phyloP scores from a whole-genome alignment of 2,113 vertebrate species.

The Myiagra hebetior region DNA sequence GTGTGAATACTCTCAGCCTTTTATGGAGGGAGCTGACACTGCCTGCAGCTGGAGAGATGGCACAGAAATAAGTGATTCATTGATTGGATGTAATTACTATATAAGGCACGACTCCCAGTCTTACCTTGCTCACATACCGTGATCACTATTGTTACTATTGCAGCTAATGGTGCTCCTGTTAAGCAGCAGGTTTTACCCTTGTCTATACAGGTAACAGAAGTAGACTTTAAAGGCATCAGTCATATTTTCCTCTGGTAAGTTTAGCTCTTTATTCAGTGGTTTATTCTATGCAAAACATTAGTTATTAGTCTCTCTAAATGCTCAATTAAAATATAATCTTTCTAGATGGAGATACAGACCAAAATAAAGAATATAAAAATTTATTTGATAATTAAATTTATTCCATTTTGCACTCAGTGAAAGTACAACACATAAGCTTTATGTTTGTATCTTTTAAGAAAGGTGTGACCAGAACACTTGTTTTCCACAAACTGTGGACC shows the following conservation, averaged over 20 bases:
- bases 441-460: background rate
- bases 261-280: background rate
- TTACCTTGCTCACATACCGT: background rate
- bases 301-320: background rate
- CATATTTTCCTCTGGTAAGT: background rate
- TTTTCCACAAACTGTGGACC: background rate
- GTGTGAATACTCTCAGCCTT: background rate
- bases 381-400: background rate
- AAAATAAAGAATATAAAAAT: background rate
- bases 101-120: background rate
- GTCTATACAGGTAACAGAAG: background rate
- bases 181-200: background rate
- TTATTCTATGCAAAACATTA: background rate
- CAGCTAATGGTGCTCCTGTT: background rate
- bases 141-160: background rate
- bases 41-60: constrained; percentile 9
- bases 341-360: background rate
- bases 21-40: background rate
- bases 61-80: constrained; percentile 31
- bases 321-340: background rate
- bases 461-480: background rate
- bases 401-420: background rate
- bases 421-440: background rate
- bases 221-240: background rate
- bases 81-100: constrained; percentile 11